Evolutionary conservation across 1,140 invertebrate genomes (phyloP).

Genomic region (Andricus grossulariae): DNA sequence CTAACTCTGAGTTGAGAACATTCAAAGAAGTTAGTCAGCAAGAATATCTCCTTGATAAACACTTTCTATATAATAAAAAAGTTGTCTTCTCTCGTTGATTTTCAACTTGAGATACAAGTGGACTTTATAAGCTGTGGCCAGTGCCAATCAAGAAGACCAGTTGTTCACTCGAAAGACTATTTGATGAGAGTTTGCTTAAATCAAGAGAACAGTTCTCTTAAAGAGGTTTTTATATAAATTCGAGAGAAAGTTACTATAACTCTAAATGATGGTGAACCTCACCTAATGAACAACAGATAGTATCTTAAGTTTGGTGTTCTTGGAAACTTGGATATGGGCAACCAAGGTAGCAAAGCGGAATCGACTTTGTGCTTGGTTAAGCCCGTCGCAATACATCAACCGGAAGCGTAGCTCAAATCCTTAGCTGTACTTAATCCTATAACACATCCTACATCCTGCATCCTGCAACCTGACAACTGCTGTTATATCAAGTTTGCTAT

Average conservation of each 20-base stretch:
- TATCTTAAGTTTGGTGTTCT: constrained; percentile 44
- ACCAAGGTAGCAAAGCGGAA: constrained; percentile 36
- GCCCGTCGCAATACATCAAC: constrained; percentile 37
- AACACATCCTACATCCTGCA: constrained; percentile 36
- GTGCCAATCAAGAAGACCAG: not conserved
- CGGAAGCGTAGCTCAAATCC: constrained; percentile 37
- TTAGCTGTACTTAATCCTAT: constrained; percentile 47
- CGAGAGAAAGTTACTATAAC: not conserved
- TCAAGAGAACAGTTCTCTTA: not conserved
- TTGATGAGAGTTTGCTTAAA: not conserved
- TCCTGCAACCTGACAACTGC: constrained; percentile 30
- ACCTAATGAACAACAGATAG: constrained; percentile 50
- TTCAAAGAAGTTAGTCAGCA: not conserved
- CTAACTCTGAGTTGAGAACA: constrained; percentile 1
- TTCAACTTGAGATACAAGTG: not conserved
- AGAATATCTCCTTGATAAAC: not conserved
- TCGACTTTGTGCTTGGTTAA: constrained; percentile 28
- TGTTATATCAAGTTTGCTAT: constrained; percentile 36
- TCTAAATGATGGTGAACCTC: constrained; percentile 33
- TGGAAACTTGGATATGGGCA: constrained; percentile 42
- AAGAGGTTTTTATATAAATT: not conserved
- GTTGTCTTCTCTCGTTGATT: not conserved
- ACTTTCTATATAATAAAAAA: not conserved
- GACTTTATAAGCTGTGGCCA: not conserved
- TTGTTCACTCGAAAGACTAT: not conserved